These are phyloP conservation scores for Ia io DNA, from an alignment of 2,113 vertebrate genomes.

Conservation along the genomic window DNA sequence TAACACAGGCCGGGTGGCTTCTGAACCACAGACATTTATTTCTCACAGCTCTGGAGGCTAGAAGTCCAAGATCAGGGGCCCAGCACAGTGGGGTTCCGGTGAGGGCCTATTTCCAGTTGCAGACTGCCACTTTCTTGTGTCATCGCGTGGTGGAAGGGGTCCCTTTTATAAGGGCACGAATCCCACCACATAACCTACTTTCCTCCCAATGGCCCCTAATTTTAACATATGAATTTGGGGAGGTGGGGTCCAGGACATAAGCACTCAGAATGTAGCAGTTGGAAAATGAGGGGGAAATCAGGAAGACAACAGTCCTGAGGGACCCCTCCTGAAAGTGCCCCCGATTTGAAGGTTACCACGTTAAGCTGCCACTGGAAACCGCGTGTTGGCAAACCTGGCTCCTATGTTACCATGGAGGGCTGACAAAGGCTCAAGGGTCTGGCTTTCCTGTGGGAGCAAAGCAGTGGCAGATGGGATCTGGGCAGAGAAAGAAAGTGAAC, in stretches of 20 bases:
- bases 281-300: background rate
- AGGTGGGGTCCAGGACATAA: no score
- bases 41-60: background rate
- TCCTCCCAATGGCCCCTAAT: background rate
- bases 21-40: no score
- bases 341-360: fast-evolving
- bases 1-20: background rate
- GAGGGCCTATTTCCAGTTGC: background rate
- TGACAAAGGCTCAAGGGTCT: background rate
- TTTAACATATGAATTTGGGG: background rate
- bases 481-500: background rate
- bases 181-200: background rate
- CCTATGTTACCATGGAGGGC: background rate
- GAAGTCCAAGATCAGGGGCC: background rate
- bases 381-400: fast-evolving
- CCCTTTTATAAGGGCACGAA: background rate
- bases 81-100: background rate
- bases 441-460: background rate
- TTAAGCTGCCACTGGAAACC: background rate
- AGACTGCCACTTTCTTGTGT: background rate
- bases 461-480: background rate
- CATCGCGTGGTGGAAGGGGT: fast-evolving
- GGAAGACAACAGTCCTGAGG: background rate
- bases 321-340: fast-evolving
- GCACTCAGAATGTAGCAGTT: background rate